Base-by-base conservation (phyloP, 2,113 vertebrate species). In the Hiodon tergisus region DNA sequence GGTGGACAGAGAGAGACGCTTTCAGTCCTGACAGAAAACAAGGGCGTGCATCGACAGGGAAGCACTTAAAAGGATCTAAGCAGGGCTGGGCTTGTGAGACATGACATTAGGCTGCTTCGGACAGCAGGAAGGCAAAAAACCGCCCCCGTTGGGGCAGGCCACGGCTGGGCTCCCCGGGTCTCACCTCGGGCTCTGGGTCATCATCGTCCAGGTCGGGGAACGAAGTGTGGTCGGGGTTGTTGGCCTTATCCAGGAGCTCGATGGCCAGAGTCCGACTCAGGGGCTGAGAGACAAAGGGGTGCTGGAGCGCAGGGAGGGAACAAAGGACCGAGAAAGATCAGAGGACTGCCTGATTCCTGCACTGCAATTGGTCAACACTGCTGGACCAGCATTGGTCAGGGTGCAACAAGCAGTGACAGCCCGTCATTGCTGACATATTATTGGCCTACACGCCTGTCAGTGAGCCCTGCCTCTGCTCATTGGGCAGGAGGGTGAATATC, bases 191-290 rank as follows among this genome's bases (percentile, higher is more conserved):
- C 85, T 99, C 97, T 53, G 96, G 94, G 83, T 99, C 97, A 65
- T 99, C 97, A 6, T 99, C 97, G 48, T 99, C 97, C 75, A 95
- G 93, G 86, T 98, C 95, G 59, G 95, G 95, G 82, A 88, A 98
- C 77, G 90, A 93, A 83, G 91, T 93, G 91, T 97, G 95, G 90
- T 98, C 96, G 7, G 97, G 97, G 90, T 98, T 98, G 88, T 89
- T 98, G 89, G 95, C 91, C 88, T 98, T 98, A 90, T 99, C 97
- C 85, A 99, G 71, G 46, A 99, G 91, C 83, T 99, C 97, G 17
- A 98, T 98, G 55, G 97, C 97, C 76, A 99, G 90, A 3, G 96
- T 95, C 74, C 97, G 87, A 78, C 93, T 98, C 88, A 99, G 89
- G 9, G 96, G 97, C 79, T 98, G 97, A 0, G 95, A 94, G 83